Evolutionary conservation across 2,113 vertebrate species (phyloP), one percentile per base, ranked within the genome.

Genomic region (Dolichallabes microphthalmus): DNA sequence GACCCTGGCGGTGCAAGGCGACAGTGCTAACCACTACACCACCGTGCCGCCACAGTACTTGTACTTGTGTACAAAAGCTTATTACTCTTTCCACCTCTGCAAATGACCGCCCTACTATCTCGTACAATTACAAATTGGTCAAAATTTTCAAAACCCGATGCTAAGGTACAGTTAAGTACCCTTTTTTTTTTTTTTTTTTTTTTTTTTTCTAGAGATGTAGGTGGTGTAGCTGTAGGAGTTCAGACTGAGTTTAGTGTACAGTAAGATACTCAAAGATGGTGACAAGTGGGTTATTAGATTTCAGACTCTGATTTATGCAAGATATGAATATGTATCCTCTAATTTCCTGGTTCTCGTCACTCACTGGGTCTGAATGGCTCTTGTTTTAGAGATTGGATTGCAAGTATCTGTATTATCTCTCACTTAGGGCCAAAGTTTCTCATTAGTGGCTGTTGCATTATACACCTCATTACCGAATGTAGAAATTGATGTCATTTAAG

Each of bases 351-450:
- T 85, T 90, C 90, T 92, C 91, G 88, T 88, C 86, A 83, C 60
- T 82, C 81, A 91, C 88, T 89, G 89, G 64, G 86, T 78, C 76
- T 78, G 53, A 90, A 92, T 90, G 88, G 80, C 85, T 89, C 82
- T 88, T 84, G 90, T 90, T 89, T 88, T 91, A 91, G 89, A 90
- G 89, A 89, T 89, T 79, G 88, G 87, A 88, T 88, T 91, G 87
- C 88, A 77, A 71, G 76, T 66, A 87, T 91, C 86, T 91, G 85
- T 79, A 83, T 90, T 82, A 88, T 85, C 92, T 90, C 85, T 89
- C 81, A 88, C 1, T 82, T 87, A 77, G 86, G 82, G 52, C 73
- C 71, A 86, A 87, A 82, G n/a, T 82, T 86, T 82, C 79, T 89
- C 87, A 91, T 91, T 87, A 91, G 84, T 2, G 82, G 19, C 75